These are phyloP conservation scores for Drosophila paranaensis DNA, from an alignment of 2,888 invertebrate species.

Conservation along the genomic window DNA sequence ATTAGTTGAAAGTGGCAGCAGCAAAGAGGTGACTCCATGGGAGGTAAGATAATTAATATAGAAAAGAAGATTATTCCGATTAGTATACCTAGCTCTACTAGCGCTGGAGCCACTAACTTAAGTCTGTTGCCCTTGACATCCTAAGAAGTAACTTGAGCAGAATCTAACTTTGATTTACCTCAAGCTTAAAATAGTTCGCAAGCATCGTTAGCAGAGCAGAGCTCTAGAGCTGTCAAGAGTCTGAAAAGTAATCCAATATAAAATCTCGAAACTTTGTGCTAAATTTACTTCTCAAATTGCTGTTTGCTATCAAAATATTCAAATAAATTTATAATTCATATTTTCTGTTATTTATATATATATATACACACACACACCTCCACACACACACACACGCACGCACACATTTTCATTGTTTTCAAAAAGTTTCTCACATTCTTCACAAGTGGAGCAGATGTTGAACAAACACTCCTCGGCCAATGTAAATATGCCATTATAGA, in stretches of 20 bases:
- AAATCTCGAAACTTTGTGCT: not conserved
- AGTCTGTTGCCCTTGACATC: too few species aligned
- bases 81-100: not conserved
- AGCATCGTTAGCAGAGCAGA: not conserved
- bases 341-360: not conserved
- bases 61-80: not conserved
- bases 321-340: slow-evolving; percentile 4
- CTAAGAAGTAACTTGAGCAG: not conserved
- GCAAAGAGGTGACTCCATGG: not conserved
- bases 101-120: too few species aligned
- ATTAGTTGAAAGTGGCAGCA: not conserved
- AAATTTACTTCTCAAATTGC: not conserved
- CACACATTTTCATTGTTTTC: slow-evolving; percentile 3
- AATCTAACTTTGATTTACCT: not conserved
- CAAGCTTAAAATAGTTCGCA: not conserved
- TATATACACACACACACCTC: too few species aligned
- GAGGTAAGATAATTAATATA: not conserved
- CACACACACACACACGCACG: not conserved
- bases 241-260: not conserved
- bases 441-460: slow-evolving; percentile 10
- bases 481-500: slow-evolving; percentile 41
- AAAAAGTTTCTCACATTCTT: not conserved
- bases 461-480: slow-evolving; percentile 13
- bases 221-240: not conserved
- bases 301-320: not conserved